Conservation (phyloP, 2,888 invertebrate species). For the Drosophila formosana region DNA sequence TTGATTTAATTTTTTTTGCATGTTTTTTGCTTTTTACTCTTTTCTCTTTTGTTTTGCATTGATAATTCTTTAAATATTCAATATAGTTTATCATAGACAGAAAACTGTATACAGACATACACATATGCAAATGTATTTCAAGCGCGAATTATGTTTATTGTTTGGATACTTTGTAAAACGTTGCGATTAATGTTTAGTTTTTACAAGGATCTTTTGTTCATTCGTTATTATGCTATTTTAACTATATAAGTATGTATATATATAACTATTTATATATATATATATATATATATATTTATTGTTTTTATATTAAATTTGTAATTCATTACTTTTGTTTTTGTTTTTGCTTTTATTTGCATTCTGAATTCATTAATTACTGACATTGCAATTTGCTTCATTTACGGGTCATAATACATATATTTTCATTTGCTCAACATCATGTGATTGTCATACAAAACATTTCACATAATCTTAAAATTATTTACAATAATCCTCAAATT, state of each 20-base stretch:
- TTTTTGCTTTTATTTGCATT: slow-evolving; percentile 34
- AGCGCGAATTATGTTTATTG: slow-evolving; percentile 71
- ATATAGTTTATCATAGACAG: slow-evolving; percentile 64
- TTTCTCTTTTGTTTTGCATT: slow-evolving; percentile 31
- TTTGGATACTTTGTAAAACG: slow-evolving; percentile 71
- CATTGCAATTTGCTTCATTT: slow-evolving; percentile 60
- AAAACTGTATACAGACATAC: slow-evolving; percentile 59
- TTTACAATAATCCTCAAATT: slow-evolving; percentile 76
- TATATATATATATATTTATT: slow-evolving; percentile 27
- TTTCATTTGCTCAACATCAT: slow-evolving; percentile 81
- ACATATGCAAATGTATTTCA: slow-evolving; percentile 59
- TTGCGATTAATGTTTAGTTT: slow-evolving; percentile 40
- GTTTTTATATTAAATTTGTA: slow-evolving; percentile 48
- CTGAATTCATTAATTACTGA: slow-evolving; percentile 51
- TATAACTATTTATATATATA: slow-evolving; percentile 17
- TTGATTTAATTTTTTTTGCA: not conserved
- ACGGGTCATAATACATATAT: slow-evolving; percentile 45
- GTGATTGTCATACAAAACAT: slow-evolving; percentile 86
- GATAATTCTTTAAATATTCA: slow-evolving; percentile 44
- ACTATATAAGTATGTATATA: slow-evolving; percentile 45
- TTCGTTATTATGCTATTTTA: slow-evolving; percentile 49
- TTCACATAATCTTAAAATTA: slow-evolving; percentile 85
- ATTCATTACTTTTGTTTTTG: slow-evolving; percentile 44
- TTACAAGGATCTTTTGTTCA: slow-evolving; percentile 48
- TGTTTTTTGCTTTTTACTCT: not conserved